Evolutionary conservation across 2,888 invertebrate species (phyloP).

Genomic region (Idaea straminata): DNA sequence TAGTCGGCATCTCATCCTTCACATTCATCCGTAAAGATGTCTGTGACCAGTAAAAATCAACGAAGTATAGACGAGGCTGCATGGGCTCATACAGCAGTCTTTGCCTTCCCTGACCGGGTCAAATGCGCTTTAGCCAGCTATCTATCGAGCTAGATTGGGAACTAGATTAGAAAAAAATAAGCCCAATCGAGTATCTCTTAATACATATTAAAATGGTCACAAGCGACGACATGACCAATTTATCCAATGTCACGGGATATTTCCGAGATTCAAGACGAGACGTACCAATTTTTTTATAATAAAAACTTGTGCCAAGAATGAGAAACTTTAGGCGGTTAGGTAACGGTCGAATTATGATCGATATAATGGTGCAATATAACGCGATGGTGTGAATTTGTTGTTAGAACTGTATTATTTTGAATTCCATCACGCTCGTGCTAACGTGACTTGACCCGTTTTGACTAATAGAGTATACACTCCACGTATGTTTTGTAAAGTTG

Average conservation of each 20-base stretch:
- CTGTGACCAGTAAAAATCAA: too few relatives aligned
- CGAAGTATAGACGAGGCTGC: too few relatives aligned
- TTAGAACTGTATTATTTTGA: background rate
- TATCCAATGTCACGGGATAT: background rate
- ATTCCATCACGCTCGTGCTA: background rate
- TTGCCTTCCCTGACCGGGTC: too few relatives aligned
- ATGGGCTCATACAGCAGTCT: too few relatives aligned
- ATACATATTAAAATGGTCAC: too few relatives aligned
- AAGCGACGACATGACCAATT: too few relatives aligned
- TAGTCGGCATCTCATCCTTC: too few relatives aligned
- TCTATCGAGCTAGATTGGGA: too few relatives aligned
- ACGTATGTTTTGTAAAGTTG: background rate
- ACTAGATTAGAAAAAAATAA: too few relatives aligned
- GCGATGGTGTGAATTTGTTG: background rate
- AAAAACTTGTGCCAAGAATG: conserved; percentile 25
- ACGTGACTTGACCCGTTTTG: background rate
- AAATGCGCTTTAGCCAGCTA: too few relatives aligned
- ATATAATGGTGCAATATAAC: background rate
- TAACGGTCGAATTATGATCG: background rate
- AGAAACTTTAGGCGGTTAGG: background rate
- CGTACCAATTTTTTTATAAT: conserved; percentile 19
- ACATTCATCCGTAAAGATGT: too few relatives aligned
- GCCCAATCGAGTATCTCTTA: too few relatives aligned
- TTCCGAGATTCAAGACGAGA: background rate
- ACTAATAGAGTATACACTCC: background rate